Percentiles rank a stretch among this genome's conserved stretches.
Evolutionary conservation across 2,888 invertebrate genomes (phyloP).

Genomic region (Drosophila yooni): DNA sequence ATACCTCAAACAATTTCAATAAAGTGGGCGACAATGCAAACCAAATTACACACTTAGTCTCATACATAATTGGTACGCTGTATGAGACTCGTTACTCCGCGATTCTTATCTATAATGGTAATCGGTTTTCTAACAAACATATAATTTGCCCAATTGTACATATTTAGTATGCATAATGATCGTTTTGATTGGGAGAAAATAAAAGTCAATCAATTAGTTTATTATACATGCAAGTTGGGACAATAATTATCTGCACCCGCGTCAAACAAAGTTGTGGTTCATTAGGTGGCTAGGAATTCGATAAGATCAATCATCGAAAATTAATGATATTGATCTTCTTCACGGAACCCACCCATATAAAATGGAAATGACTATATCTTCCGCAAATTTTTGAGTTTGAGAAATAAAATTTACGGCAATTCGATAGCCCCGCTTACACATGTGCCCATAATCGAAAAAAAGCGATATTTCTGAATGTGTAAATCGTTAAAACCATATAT

Average conservation of each 20-base stretch:
- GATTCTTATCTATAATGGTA: constrained; percentile 4
- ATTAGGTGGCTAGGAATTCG: background rate
- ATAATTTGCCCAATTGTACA: constrained; percentile 9
- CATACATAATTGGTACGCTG: background rate
- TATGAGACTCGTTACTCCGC: constrained; percentile 2
- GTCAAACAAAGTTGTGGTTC: background rate
- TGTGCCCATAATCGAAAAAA: too few relatives aligned
- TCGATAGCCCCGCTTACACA: background rate
- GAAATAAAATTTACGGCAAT: background rate
- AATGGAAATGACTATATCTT: background rate
- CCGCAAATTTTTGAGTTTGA: background rate
- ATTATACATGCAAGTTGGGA: background rate
- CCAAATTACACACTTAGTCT: constrained; percentile 3
- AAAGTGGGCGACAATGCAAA: constrained; percentile 44
- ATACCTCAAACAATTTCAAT: constrained; percentile 50
- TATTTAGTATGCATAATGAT: background rate
- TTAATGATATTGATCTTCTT: background rate
- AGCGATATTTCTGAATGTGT: too few relatives aligned
- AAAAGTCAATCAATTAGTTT: constrained; percentile 14
- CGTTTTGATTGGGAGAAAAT: background rate
- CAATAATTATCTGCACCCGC: background rate
- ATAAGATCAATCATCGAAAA: background rate
- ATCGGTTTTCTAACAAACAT: constrained; percentile 13
- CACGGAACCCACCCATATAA: background rate
- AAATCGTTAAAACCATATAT: background rate